A percentile compares a stretch with the other conserved stretches of the same genome.
Conservation (phyloP, 2,888 invertebrate genomes). For the Limnephilus lunatus region DNA sequence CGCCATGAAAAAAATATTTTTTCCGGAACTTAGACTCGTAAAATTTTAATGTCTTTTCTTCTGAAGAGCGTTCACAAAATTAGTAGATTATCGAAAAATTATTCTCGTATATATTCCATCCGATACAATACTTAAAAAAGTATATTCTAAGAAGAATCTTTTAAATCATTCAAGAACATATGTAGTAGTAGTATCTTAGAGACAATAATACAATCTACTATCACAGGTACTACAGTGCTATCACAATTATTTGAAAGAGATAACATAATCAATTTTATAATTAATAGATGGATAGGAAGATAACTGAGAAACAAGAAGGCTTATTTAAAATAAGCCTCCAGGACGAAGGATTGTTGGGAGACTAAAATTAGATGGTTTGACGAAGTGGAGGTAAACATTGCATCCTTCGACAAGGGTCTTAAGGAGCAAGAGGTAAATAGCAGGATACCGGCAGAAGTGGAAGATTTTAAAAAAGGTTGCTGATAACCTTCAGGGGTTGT, state of each 20-base stretch:
- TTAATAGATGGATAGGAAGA: neutral
- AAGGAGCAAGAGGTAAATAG: neutral
- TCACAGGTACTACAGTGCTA: too few relatives aligned
- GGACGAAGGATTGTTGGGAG: neutral
- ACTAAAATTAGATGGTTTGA: neutral
- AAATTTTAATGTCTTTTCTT: neutral
- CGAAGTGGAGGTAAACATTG: neutral
- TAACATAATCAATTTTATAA: neutral
- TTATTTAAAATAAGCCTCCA: neutral
- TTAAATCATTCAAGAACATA: too few relatives aligned
- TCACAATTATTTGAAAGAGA: too few relatives aligned
- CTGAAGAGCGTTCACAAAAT: neutral
- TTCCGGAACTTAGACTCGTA: neutral
- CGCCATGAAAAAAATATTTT: neutral
- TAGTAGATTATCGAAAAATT: neutral
- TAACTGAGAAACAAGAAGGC: neutral
- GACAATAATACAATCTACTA: too few relatives aligned
- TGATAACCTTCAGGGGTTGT: neutral
- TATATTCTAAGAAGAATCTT: too few relatives aligned
- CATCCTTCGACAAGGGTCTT: neutral
- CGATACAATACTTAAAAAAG: neutral
- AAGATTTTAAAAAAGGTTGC: neutral
- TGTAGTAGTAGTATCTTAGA: too few relatives aligned
- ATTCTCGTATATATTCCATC: neutral
- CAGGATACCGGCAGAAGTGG: neutral